phyloP scores from a whole-genome alignment of 2,888 invertebrate genomes.

The Heliconius erato region DNA sequence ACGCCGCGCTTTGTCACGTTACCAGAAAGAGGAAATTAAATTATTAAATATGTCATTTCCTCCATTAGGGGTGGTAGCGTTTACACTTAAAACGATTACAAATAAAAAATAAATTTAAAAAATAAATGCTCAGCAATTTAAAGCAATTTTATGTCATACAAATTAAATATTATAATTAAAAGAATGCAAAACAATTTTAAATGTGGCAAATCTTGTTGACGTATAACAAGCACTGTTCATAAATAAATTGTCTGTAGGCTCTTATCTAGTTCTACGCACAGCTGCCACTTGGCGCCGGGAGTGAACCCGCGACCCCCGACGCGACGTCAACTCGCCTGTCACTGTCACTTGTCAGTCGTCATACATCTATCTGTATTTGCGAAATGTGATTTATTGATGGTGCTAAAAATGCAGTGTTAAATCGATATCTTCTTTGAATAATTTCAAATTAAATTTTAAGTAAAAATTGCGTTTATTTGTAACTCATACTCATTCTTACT shows the following conservation, averaged over 20 bases:
- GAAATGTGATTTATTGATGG: constrained; percentile 35
- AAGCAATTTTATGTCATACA: too few species aligned
- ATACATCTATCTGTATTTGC: constrained; percentile 25
- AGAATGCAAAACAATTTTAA: background rate
- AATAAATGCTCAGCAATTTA: too few species aligned
- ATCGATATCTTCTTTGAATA: background rate
- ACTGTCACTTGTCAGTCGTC: constrained; percentile 28
- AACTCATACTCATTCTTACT: background rate
- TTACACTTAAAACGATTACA: too few species aligned
- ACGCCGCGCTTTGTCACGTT: background rate
- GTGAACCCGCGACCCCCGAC: constrained; percentile 27
- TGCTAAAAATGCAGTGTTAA: background rate
- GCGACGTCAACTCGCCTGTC: constrained; percentile 25
- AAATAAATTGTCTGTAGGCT: constrained; percentile 24
- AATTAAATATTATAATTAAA: background rate
- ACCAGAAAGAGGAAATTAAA: too few species aligned
- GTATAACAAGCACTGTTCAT: constrained; percentile 6
- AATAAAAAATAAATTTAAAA: too few species aligned
- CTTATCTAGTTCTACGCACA: constrained; percentile 26
- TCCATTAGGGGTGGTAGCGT: background rate
- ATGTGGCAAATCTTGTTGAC: constrained; percentile 2
- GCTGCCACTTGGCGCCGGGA: constrained; percentile 31
- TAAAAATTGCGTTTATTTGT: background rate
- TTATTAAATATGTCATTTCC: too few species aligned
- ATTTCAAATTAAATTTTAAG: background rate